Evolutionary conservation across 1,140 invertebrate species (phyloP).

Genomic region (Limonius californicus): DNA sequence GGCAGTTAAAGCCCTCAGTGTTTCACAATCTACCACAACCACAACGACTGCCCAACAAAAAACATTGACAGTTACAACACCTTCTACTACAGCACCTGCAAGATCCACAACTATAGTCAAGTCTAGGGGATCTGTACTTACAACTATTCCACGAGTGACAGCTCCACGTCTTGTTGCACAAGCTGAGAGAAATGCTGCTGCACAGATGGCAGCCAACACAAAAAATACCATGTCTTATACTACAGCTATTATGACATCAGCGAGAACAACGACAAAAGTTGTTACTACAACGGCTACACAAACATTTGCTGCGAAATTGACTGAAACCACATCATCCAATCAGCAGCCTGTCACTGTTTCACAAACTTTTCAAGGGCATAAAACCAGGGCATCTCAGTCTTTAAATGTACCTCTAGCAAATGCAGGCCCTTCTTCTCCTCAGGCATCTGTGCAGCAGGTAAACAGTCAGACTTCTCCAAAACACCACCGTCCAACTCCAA

Average conservation of each 20-base stretch:
- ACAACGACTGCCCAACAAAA: slow-evolving; percentile 26
- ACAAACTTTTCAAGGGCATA: not conserved
- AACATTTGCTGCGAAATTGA: slow-evolving; percentile 61
- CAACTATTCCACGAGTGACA: slow-evolving; percentile 48
- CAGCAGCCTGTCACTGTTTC: not conserved
- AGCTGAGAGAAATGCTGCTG: slow-evolving; percentile 43
- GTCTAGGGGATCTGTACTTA: slow-evolving; percentile 43
- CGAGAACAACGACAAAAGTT: slow-evolving; percentile 47
- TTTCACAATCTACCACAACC: slow-evolving; percentile 29
- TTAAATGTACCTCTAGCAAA: slow-evolving; percentile 20
- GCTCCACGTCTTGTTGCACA: slow-evolving; percentile 54
- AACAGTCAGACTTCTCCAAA: slow-evolving; percentile 47
- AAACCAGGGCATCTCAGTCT: slow-evolving; percentile 13
- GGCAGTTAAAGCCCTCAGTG: slow-evolving; percentile 34
- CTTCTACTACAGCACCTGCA: slow-evolving; percentile 20
- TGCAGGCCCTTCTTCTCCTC: slow-evolving; percentile 26
- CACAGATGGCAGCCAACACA: slow-evolving; percentile 31
- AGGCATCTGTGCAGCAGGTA: slow-evolving; percentile 17
- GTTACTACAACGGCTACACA: slow-evolving; percentile 51
- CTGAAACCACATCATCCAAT: slow-evolving; percentile 43
- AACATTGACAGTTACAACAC: slow-evolving; percentile 24
- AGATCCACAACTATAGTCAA: slow-evolving; percentile 39
- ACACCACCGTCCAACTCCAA: slow-evolving; percentile 52
- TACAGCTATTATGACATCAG: slow-evolving; percentile 56
- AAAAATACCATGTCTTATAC: slow-evolving; percentile 55